A percentile compares a stretch with the other conserved stretches of the same genome.
Conservation (phyloP, 2,888 invertebrate species). For the Muschampia plurimacula region DNA sequence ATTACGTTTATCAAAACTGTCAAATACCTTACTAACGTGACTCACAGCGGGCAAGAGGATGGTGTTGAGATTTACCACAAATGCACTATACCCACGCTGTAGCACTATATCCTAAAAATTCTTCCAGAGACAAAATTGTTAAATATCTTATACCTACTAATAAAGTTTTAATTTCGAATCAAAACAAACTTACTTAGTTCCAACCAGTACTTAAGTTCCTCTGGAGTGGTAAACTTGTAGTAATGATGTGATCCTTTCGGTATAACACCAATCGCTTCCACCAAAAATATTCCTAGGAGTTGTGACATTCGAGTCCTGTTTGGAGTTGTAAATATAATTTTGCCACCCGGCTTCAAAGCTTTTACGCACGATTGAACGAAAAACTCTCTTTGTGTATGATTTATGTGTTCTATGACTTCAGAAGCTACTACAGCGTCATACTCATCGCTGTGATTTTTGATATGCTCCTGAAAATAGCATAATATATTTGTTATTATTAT, state of each 20-base stretch:
- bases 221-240: slow-evolving; percentile 94
- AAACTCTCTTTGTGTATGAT: slow-evolving; percentile 83
- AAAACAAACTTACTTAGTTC: slow-evolving; percentile 58
- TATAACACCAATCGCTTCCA: slow-evolving; percentile 90
- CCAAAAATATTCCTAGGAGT: slow-evolving; percentile 87
- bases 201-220: slow-evolving; percentile 89
- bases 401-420: slow-evolving; percentile 95
- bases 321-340: slow-evolving; percentile 88
- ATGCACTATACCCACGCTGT: not conserved
- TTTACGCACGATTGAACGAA: slow-evolving; percentile 89
- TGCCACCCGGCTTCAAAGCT: slow-evolving; percentile 88
- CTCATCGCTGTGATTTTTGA: slow-evolving; percentile 63
- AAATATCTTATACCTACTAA: too few relatives aligned
- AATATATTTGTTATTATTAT: not conserved
- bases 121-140: too few relatives aligned
- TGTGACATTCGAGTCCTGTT: slow-evolving; percentile 88
- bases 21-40: too few relatives aligned
- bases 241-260: slow-evolving; percentile 96
- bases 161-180: too few relatives aligned
- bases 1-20: too few relatives aligned
- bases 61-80: too few relatives aligned
- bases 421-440: slow-evolving; percentile 95
- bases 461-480: slow-evolving; percentile 77
- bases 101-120: too few relatives aligned
- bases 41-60: too few relatives aligned